These are phyloP conservation scores for Psilopsiagon aurifrons DNA, from an alignment of 2,113 vertebrate genomes.

Conservation along the genomic window DNA sequence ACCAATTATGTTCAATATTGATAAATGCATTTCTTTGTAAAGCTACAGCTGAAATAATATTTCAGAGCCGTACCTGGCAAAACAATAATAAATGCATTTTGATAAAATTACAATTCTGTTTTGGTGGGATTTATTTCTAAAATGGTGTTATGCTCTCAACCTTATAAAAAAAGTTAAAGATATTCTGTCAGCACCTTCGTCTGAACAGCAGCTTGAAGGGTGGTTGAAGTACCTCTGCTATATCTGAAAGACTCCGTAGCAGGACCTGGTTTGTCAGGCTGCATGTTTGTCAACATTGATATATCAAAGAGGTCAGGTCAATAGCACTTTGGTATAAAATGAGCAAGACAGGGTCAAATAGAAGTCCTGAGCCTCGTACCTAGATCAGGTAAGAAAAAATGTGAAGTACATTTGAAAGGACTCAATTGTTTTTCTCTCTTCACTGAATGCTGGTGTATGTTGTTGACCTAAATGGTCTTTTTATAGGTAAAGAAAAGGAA, in stretches of 20 bases:
- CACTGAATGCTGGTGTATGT: not conserved
- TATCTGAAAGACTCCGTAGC: not conserved
- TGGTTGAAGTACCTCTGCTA: not conserved
- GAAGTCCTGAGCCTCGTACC: not conserved
- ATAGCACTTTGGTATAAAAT: not conserved
- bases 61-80: conserved; percentile 60
- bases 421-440: not conserved
- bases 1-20: conserved; percentile 34
- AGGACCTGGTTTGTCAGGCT: not conserved
- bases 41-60: not conserved
- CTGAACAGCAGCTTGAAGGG: not conserved
- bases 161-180: conserved; percentile 28
- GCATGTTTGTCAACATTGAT: not conserved
- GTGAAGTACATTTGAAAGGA: not conserved
- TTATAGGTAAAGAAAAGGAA: not conserved
- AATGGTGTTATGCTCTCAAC: not conserved
- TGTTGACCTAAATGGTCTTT: not conserved
- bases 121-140: not conserved
- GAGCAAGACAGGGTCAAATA: not conserved
- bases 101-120: conserved; percentile 33
- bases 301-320: conserved; percentile 14
- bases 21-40: conserved; percentile 57
- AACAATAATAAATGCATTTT: conserved; percentile 59
- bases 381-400: not conserved
- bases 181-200: not conserved